Percentiles rank a stretch among this genome's conserved stretches.
phyloP scores from a whole-genome alignment of 2,888 invertebrate species.

The Eristalinus aeneus region DNA sequence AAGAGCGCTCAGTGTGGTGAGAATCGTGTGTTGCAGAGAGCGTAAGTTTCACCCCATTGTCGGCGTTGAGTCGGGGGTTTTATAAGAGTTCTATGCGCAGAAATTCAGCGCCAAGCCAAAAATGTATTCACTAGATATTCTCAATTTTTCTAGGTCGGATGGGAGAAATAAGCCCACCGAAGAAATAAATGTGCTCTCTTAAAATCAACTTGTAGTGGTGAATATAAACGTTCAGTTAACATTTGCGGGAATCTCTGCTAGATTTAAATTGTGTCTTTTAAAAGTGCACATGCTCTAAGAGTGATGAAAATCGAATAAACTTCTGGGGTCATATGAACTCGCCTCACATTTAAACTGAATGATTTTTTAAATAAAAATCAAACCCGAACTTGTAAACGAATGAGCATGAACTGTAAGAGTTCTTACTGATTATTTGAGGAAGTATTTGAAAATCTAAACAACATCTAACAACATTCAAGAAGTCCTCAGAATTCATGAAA shows the following conservation, averaged over 20 bases:
- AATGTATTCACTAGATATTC: constrained; percentile 24
- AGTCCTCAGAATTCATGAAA: no score
- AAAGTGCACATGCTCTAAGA: background rate
- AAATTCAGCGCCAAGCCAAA: constrained; percentile 32
- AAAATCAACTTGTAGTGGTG: background rate
- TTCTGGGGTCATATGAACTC: no score
- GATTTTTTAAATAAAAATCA: no score
- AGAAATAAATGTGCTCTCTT: background rate
- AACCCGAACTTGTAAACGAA: no score
- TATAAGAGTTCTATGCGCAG: constrained; percentile 31
- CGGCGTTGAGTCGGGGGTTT: background rate
- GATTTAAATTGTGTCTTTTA: background rate
- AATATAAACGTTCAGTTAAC: background rate
- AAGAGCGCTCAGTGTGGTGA: constrained; percentile 53
- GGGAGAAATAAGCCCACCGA: background rate
- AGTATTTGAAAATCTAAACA: no score
- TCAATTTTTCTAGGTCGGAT: background rate
- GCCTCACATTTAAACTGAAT: no score
- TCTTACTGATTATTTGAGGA: no score
- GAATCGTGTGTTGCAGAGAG: constrained; percentile 26
- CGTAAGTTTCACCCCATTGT: background rate
- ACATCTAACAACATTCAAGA: no score
- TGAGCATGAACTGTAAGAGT: no score
- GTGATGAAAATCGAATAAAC: background rate
- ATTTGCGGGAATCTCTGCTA: constrained; percentile 8